Evolutionary conservation across 1,140 invertebrate species (phyloP), one percentile per base, ranked within the genome.

Genomic region (Coelopa frigida): DNA sequence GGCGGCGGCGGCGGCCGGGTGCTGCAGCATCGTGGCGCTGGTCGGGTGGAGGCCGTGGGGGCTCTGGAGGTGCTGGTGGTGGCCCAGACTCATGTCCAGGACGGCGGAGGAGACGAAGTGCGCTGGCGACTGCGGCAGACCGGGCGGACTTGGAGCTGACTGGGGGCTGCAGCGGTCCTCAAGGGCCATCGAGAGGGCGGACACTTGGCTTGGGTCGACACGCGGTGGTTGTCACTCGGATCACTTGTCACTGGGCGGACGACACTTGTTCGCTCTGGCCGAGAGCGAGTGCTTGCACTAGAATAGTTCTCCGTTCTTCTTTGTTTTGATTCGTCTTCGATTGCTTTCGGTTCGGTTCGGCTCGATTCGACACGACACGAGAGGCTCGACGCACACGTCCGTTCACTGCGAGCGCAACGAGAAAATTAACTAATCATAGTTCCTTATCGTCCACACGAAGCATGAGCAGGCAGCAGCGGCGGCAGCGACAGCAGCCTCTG

Each of bases 101-200:
- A 51, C 51, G 21, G 32, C 36, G 37, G 6, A 37, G 44, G 27
- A 8, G 14, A 40, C 44, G n/a, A 33, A 32, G 11, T 56, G 51
- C n/a, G 44, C 44, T 11, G 59, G 59, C 36, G 58, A 54, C 40
- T 61, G 61, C 35, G 52, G 59, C 33, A 53, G 36, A 27, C 48
- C 58, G 45, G 62, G 62, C 51, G 62, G 66, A 50, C 74, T 76
- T 59, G 73, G 75, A 44, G 75, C 76, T 67, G 76, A 72, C 55
- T 72, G 76, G 50, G 75, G 75, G 67, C 75, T 77, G 70, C 75
- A 78, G 27, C 75, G 72, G 58, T 77, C 75, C 71, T 78, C 76
- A 44, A 78, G 75, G 46, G 76, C 76, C 76, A 78, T 78, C 57
- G 53, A 54, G 48, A 35, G 35, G 24, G 17, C 11, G 31, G 39